These are phyloP conservation scores for Lampris incognitus DNA, from an alignment of 2,113 vertebrate genomes.

Conservation along the genomic window DNA sequence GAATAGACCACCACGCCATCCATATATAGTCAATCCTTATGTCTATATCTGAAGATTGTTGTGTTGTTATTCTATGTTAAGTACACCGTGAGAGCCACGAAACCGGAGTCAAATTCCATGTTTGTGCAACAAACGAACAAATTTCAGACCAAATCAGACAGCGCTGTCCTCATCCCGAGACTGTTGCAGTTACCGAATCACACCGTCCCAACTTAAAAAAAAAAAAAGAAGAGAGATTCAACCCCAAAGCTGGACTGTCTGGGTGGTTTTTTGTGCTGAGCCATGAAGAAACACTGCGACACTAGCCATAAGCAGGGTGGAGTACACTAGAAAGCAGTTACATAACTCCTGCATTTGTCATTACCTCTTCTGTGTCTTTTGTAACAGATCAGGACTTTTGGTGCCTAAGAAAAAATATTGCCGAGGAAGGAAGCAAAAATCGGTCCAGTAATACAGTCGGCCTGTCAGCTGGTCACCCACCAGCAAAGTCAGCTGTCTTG, in stretches of 20 bases:
- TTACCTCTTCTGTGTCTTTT: slow-evolving; percentile 58
- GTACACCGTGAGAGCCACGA: no score
- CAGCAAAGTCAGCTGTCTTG: slow-evolving; percentile 72
- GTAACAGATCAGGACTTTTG: slow-evolving; percentile 50
- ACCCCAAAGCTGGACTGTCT: not conserved
- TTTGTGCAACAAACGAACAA: no score
- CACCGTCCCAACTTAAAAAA: no score
- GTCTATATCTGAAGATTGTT: no score
- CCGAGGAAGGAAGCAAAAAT: slow-evolving; percentile 45
- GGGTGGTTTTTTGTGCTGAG: no score
- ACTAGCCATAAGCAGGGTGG: slow-evolving; percentile 69
- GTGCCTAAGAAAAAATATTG: not conserved
- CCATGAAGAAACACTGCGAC: slow-evolving; percentile 47
- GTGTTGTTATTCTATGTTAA: no score
- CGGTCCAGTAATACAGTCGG: slow-evolving; percentile 55
- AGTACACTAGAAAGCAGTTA: slow-evolving; percentile 69
- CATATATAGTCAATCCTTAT: no score
- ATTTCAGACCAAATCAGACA: no score
- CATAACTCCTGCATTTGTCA: slow-evolving; percentile 66
- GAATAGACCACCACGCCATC: no score
- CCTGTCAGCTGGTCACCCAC: slow-evolving; percentile 64
- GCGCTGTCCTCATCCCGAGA: no score
- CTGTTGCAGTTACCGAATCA: no score
- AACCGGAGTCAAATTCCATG: no score
- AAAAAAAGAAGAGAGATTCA: slow-evolving; percentile 7